These are phyloP conservation scores for Dryobota labecula DNA, from an alignment of 2,888 invertebrate genomes.

Conservation along the genomic window DNA sequence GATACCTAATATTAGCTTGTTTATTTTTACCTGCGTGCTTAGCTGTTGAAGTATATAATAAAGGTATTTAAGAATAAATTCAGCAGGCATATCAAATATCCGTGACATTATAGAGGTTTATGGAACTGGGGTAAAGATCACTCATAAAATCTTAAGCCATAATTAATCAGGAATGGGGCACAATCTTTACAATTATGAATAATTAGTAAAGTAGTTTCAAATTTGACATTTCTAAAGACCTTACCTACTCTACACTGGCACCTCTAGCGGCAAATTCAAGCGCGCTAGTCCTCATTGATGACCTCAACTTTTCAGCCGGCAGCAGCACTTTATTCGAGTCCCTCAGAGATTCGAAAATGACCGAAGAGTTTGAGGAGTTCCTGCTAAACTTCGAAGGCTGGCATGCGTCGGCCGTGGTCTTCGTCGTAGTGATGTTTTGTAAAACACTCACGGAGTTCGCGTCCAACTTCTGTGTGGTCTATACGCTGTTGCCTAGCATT, in stretches of 20 bases:
- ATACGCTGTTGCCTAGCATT: slow-evolving; percentile 73
- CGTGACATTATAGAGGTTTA: too few relatives aligned
- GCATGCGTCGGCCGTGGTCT: slow-evolving; percentile 71
- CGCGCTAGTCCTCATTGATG: too few relatives aligned
- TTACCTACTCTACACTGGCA: too few relatives aligned
- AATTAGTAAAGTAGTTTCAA: too few relatives aligned
- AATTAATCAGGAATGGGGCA: too few relatives aligned
- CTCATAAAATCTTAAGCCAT: too few relatives aligned
- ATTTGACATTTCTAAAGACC: too few relatives aligned
- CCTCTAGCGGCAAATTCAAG: too few relatives aligned
- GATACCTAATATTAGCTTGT: not conserved
- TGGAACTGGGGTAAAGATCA: too few relatives aligned
- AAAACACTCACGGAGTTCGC: slow-evolving; percentile 80
- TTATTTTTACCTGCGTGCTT: not conserved
- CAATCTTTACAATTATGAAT: too few relatives aligned
- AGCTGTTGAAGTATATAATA: not conserved
- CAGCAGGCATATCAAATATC: not conserved
- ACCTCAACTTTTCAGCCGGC: slow-evolving; percentile 67
- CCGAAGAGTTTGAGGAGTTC: slow-evolving; percentile 75
- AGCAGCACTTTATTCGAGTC: slow-evolving; percentile 77
- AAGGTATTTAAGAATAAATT: not conserved
- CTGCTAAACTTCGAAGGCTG: slow-evolving; percentile 70
- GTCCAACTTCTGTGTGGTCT: slow-evolving; percentile 72
- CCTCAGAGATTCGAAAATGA: slow-evolving; percentile 77
- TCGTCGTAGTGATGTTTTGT: slow-evolving; percentile 76